Base-by-base conservation (phyloP, 2,888 invertebrate genomes). In the Ecdyonurus torrentis region DNA sequence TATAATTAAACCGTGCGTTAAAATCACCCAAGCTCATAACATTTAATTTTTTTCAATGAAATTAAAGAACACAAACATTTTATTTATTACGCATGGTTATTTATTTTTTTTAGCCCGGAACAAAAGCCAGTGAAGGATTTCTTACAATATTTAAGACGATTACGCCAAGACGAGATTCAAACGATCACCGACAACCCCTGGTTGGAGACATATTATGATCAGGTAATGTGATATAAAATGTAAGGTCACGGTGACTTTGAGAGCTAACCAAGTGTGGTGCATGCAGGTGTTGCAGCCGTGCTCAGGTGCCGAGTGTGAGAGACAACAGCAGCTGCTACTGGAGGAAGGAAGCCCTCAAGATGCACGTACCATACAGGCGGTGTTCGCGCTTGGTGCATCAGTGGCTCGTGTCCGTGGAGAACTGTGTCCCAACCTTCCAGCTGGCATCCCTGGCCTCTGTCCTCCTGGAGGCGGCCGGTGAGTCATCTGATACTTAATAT, bases 151-250 rank as follows among this genome's bases (percentile, higher is more conserved):
- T 61, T 67, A 22, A 61, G 65, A 63, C 66, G 61, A 66, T 20
- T 66, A 23, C 59, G 66, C 22, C 58, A 64, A 22, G 23, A 60
- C 24, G 63, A 59, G 53, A 64, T 67, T 1, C 66, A 66, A 55
- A 69, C 68, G 37, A 67, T 72, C 63, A 65, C 64, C 1, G 65
- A 66, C 10, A 74, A 76, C 65, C 74, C 74, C 1, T 77, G 76
- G 76, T 74, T 76, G 66, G 64, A 69, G 23, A 73, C 74, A 50
- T 74, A 72, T 64, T 74, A 72, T 67, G 70, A 74, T 65, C 65
- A 71, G 66, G 69, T 69, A n/a, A n/a, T n/a, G n/a, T n/a, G 2
- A 1, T 59, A 37, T 23, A 22, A 24, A n/a, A 20, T 55, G 55
- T 20, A 10, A 55, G n/a, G 5, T 55, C 5, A 20, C 22, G n/a